Evolutionary conservation across 2,888 invertebrate species (phyloP).

Genomic region (Trichopoda pennipes): DNA sequence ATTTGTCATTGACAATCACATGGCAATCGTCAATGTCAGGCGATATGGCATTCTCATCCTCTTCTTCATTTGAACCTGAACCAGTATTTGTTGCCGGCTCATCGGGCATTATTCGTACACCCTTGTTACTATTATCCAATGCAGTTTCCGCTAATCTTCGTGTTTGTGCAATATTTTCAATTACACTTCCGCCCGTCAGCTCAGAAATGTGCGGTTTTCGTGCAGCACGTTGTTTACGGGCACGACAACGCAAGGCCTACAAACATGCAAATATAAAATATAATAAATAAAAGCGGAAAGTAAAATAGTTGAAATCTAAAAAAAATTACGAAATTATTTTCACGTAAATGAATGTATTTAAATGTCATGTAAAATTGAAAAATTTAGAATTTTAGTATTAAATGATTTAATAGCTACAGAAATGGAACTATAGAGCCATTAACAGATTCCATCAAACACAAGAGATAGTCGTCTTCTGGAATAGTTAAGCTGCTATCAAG

Average conservation of each 20-base stretch:
- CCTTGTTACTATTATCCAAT: constrained; percentile 81
- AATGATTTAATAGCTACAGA: no score
- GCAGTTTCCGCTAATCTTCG: constrained; percentile 90
- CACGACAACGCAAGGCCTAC: constrained; percentile 92
- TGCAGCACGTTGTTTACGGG: constrained; percentile 90
- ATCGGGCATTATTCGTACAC: constrained; percentile 83
- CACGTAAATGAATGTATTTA: neutral
- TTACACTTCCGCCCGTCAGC: constrained; percentile 90
- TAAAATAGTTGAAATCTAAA: neutral
- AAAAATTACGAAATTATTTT: neutral
- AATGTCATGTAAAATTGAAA: no score
- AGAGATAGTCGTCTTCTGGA: no score
- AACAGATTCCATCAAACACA: no score
- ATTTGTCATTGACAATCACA: constrained; percentile 94
- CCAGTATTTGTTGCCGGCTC: constrained; percentile 94
- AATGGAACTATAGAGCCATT: no score
- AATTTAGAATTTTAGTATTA: no score
- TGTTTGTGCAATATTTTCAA: constrained; percentile 93
- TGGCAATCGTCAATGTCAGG: constrained; percentile 88
- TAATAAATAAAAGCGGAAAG: neutral
- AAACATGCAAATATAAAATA: constrained; percentile 19
- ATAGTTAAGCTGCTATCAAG: no score
- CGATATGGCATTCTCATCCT: constrained; percentile 85
- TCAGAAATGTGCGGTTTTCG: constrained; percentile 88
- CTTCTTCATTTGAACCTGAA: constrained; percentile 93